Evolutionary conservation across 2,888 invertebrate species (phyloP), one percentile per base, ranked within the genome.

Genomic region (Trichopria drosophilae): DNA sequence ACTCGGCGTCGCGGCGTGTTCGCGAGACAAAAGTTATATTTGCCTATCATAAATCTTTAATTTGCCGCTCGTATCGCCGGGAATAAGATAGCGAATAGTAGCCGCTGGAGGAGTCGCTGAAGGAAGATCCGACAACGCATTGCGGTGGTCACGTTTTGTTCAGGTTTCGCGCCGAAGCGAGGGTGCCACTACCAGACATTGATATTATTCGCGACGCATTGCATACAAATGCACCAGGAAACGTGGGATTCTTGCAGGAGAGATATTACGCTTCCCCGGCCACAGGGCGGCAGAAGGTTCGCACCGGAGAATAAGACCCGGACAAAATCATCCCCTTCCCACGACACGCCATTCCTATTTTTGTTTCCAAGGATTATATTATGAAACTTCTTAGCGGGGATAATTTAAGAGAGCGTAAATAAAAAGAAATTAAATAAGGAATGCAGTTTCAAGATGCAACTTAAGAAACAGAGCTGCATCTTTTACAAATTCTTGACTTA

Each of bases 11-110:
- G 24, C 23, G 18, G 37, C 37, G 24, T 13, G 12, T 26, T 10
- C 24, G 19, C 41, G 43, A 48, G 49, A 56, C 54, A 56, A 57
- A 53, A 55, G 44, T 55, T 56, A 57, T 51, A 57, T 62, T 59
- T 57, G 45, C 58, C 53, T 57, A 60, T 62, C 55, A 57, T 60
- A 58, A 62, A 62, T 60, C 58, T 60, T 51, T 58, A 60, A 60
- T 60, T 62, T 60, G 60, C 59, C 61, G 53, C 53, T 32, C 42
- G 43, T 53, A 57, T 57, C 52, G 53, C 52, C 35, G 41, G 39
- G 42, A 58, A 58, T 58, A 57, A 58, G 57, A 58, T 57, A 40
- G 44, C 6, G 12, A 19, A 23, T 28, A 13, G 50, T 28, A 16
- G 45, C 35, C 43, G 37, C 49, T n/a, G 20, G 36, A 49, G 36